Conservation (phyloP, 35 echinoderm and acorn worm genomes). For the Ophioderma brevispina region DNA sequence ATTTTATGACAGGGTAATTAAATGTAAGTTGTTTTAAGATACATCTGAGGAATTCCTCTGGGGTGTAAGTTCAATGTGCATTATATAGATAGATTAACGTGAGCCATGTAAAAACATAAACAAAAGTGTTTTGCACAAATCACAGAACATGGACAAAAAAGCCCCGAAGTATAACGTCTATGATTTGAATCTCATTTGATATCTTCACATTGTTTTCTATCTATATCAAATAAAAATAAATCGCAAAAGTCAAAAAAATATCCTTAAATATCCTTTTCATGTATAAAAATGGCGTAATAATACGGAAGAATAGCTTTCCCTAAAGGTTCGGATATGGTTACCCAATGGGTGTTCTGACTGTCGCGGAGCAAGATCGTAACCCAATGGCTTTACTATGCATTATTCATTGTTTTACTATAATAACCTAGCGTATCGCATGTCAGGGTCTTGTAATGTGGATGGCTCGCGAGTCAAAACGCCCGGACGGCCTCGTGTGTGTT, state of each 20-base stretch:
- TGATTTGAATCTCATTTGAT: too few species aligned
- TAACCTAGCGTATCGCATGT: constrained; percentile 1
- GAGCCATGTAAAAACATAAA: too few species aligned
- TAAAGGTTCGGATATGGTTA: background rate
- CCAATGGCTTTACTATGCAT: background rate
- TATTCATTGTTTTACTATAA: background rate
- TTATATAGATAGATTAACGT: too few species aligned
- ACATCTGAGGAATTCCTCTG: too few species aligned
- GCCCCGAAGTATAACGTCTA: too few species aligned
- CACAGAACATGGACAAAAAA: too few species aligned
- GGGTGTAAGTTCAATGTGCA: too few species aligned
- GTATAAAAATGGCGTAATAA: background rate
- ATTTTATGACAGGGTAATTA: too few species aligned
- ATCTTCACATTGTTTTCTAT: background rate
- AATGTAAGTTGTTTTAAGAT: too few species aligned
- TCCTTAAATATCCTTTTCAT: background rate
- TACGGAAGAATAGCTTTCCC: background rate
- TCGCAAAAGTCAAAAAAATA: background rate
- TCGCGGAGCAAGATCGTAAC: background rate
- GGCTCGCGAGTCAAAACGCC: too few species aligned
- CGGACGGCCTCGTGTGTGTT: too few species aligned
- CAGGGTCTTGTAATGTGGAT: background rate
- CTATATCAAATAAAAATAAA: background rate
- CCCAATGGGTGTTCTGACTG: background rate
- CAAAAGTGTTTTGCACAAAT: too few species aligned